Conservation (phyloP, 2,888 invertebrate genomes). For the Tribolium freemani region DNA sequence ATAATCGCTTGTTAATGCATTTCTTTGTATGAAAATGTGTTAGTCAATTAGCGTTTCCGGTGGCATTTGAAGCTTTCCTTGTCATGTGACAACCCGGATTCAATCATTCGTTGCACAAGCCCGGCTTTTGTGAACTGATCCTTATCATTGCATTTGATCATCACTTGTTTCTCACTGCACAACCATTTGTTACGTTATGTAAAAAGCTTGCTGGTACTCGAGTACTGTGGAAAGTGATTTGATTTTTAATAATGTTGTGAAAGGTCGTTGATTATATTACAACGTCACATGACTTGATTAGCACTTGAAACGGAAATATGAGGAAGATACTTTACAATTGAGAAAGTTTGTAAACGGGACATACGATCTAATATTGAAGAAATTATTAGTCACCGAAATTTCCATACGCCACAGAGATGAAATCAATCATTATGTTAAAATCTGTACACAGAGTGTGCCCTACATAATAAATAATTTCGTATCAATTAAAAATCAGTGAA, state of each 20-base stretch:
- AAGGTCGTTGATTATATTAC: not conserved
- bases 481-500: not conserved
- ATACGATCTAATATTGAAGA: not conserved
- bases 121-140: not conserved
- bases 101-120: not conserved
- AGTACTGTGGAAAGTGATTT: slow-evolving; percentile 4
- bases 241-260: slow-evolving; percentile 4
- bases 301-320: slow-evolving; percentile 4
- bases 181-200: not conserved
- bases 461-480: not conserved
- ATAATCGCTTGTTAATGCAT: not conserved
- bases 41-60: not conserved
- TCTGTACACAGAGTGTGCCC: not conserved
- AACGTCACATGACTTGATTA: not conserved
- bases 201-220: not conserved
- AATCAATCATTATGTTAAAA: not conserved
- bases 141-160: not conserved
- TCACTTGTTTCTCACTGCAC: not conserved
- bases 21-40: not conserved
- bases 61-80: not conserved
- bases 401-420: not conserved
- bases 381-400: not conserved
- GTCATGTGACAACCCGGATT: too few relatives aligned
- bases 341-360: slow-evolving; percentile 18
- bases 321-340: slow-evolving; percentile 4